These are phyloP conservation scores for Fabriciana adippe DNA, from an alignment of 2,888 invertebrate genomes.

Conservation along the genomic window DNA sequence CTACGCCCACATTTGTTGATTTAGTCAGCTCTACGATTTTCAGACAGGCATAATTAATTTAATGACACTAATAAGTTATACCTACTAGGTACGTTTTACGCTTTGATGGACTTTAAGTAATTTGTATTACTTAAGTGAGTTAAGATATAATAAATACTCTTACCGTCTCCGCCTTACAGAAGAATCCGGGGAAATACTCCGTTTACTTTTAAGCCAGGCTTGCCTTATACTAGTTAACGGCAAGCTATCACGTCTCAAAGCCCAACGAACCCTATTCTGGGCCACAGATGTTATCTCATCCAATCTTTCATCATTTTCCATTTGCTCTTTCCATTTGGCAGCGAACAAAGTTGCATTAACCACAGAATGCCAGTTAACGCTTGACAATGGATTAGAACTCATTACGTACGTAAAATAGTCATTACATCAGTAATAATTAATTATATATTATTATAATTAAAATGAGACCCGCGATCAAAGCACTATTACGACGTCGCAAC, in stretches of 20 bases:
- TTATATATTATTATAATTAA: neutral
- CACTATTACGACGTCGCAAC: slow-evolving; percentile 8
- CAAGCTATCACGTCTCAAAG: slow-evolving; percentile 67
- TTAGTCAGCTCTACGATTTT: too few relatives aligned
- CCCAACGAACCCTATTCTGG: slow-evolving; percentile 45
- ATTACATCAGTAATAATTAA: too few relatives aligned
- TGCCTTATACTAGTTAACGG: slow-evolving; percentile 64
- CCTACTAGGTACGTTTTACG: too few relatives aligned
- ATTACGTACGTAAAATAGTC: neutral
- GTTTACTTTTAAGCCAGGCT: slow-evolving; percentile 60
- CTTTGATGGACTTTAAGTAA: too few relatives aligned
- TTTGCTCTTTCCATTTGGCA: slow-evolving; percentile 30
- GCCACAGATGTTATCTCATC: slow-evolving; percentile 15
- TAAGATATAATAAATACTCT: slow-evolving; percentile 35
- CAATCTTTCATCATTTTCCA: slow-evolving; percentile 26
- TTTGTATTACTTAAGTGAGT: too few relatives aligned
- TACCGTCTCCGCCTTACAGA: slow-evolving; percentile 65
- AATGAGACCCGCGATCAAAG: slow-evolving; percentile 7
- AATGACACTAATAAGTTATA: too few relatives aligned
- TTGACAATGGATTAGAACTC: slow-evolving; percentile 26
- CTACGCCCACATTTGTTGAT: too few relatives aligned
- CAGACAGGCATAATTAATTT: too few relatives aligned
- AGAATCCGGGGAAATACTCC: slow-evolving; percentile 58
- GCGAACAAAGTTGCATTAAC: slow-evolving; percentile 22
- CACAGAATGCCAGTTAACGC: slow-evolving; percentile 30